phyloP scores from a whole-genome alignment of 2,888 invertebrate genomes.

The Sesia apiformis region DNA sequence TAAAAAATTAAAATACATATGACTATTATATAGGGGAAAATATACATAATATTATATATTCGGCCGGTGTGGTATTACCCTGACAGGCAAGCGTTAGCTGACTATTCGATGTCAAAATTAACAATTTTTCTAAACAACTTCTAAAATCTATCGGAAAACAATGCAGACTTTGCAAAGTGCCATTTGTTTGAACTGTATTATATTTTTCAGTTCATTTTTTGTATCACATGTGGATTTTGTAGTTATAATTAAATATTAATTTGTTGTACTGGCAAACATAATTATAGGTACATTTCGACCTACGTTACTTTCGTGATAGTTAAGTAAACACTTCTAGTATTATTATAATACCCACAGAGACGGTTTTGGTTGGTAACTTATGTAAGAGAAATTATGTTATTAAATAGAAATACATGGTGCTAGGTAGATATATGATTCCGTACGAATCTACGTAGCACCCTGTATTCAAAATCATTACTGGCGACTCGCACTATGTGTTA shows the following conservation, averaged over 20 bases:
- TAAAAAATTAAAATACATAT: conserved; percentile 69
- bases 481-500: conserved; percentile 32
- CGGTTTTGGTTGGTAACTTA: conserved; percentile 54
- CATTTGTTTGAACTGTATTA: conserved; percentile 59
- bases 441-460: conserved; percentile 4
- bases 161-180: conserved; percentile 67
- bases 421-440: conserved; percentile 24
- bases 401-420: conserved; percentile 3
- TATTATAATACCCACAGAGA: conserved; percentile 46
- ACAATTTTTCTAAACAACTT: conserved; percentile 35
- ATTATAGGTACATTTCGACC: conserved; percentile 41
- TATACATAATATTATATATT: conserved; percentile 71
- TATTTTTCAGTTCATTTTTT: conserved; percentile 39
- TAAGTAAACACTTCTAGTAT: conserved; percentile 58
- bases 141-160: conserved; percentile 49
- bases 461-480: conserved; percentile 33
- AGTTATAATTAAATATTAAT: conserved; percentile 31
- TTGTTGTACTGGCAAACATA: conserved; percentile 35
- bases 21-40: conserved; percentile 72
- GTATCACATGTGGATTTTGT: conserved; percentile 31
- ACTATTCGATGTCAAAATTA: conserved; percentile 68
- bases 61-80: conserved; percentile 81
- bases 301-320: conserved; percentile 69
- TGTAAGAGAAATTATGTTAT: conserved; percentile 21
- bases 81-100: conserved; percentile 79